These are phyloP conservation scores for Acleris sparsana DNA, from an alignment of 2,888 invertebrate species.

Conservation along the genomic window DNA sequence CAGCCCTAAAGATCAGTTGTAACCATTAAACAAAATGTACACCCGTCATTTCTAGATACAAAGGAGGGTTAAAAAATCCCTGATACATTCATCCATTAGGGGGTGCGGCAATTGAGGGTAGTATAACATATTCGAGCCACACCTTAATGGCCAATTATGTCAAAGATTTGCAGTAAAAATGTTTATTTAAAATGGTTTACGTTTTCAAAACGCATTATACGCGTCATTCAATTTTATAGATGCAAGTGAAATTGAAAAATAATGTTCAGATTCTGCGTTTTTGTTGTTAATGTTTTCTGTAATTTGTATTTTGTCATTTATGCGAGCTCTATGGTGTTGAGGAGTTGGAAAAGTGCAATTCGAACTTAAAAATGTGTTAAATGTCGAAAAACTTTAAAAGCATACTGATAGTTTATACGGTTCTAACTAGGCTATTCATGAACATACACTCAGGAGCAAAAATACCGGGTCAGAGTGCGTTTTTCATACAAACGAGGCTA, in stretches of 20 bases:
- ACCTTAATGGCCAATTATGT: constrained; percentile 16
- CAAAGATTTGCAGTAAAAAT: constrained; percentile 15
- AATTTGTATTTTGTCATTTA: too few species aligned
- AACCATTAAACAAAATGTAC: background rate
- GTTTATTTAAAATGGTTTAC: background rate
- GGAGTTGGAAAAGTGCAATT: too few species aligned
- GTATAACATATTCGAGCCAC: constrained; percentile 9
- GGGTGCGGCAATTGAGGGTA: constrained; percentile 1
- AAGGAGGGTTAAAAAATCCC: constrained; percentile 20
- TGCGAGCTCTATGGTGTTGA: too few species aligned
- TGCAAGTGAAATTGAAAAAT: background rate
- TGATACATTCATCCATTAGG: constrained; percentile 31
- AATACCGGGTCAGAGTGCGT: too few species aligned
- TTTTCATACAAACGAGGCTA: too few species aligned
- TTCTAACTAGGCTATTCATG: too few species aligned
- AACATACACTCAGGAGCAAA: too few species aligned
- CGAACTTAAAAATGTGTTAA: too few species aligned
- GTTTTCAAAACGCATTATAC: constrained; percentile 1
- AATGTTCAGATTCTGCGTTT: background rate
- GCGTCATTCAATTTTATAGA: background rate
- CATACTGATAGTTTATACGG: too few species aligned
- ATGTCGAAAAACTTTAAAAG: too few species aligned
- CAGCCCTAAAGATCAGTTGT: background rate
- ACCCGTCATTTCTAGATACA: background rate
- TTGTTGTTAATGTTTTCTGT: background rate